Base-by-base conservation (phyloP, 2,797 vertebrate species). In the Intellagama lesueurii region DNA sequence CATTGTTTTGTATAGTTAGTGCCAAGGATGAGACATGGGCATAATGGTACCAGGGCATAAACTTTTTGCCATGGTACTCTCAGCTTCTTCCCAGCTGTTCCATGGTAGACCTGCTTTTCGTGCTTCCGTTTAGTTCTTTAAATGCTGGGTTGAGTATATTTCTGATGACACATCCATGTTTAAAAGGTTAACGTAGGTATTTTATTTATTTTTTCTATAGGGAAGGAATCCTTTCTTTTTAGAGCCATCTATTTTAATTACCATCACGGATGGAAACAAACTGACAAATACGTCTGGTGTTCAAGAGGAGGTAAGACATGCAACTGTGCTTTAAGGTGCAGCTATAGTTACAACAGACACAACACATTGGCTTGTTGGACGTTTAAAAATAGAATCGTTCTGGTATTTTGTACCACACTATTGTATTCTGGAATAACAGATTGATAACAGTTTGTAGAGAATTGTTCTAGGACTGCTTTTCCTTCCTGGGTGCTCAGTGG, bases 251-350 rank as follows among this genome's bases (percentile, higher is more conserved):
- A 98, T 99, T 97, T 98, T 99, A 97, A 99, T 99, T 96, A 99
- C 98, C 49, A 99, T 99, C 96, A 99, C 99, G 84, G 99, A 99
- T n/a, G 99, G 99, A 93, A 99, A 98, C 97, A 99, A 99, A 96
- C 97, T 99, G 85, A 99, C 99, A 83, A 98, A 98, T 96, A 98
- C 97, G 60, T 98, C 98, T 72, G 98, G 98, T 91, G 98, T 99
- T 94, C 98, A 99, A 89, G 99, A 99, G 81, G 99, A 99, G 98
- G 99, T 99, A 97, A 99, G 95, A 90, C 81, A 88, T 87, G 5
- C 4, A 72, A 91, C 91, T 89, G 81, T 47, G 86, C 87, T 6
- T 52, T 77, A 75, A 88, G 87, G 73, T 70, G 81, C 0, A 69
- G 77, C 19, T 92, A 90, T 89, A 87, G 81, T 88, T n/a, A 40